Percentiles rank a stretch among this genome's conserved stretches.
These are phyloP conservation scores for Potorous gilbertii DNA, from an alignment of 2,797 vertebrate species.

Conservation along the genomic window DNA sequence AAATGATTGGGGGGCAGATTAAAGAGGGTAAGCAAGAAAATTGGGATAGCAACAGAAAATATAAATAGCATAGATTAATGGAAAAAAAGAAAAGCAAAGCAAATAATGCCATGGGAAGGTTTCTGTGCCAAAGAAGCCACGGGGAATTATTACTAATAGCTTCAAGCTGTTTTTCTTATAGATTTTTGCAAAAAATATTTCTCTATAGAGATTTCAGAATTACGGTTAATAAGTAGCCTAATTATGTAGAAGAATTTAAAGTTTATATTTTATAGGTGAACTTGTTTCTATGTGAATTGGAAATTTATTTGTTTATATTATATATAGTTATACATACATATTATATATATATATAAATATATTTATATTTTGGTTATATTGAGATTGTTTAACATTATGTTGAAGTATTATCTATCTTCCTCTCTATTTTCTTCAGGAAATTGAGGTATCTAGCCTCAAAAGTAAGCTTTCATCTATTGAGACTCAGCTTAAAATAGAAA, in stretches of 20 bases:
- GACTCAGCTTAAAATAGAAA: slow-evolving; percentile 87
- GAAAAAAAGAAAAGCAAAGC: not conserved
- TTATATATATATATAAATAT: no score
- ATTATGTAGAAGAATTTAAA: slow-evolving; percentile 42
- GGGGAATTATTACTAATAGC: not conserved
- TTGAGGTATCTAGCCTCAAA: slow-evolving; percentile 85
- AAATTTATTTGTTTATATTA: slow-evolving; percentile 44
- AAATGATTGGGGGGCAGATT: not conserved
- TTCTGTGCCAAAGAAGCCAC: not conserved
- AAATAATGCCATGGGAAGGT: not conserved
- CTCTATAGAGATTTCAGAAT: slow-evolving; percentile 30
- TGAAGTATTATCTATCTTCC: slow-evolving; percentile 39
- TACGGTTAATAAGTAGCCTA: slow-evolving; percentile 17
- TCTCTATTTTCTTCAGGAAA: slow-evolving; percentile 85
- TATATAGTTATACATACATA: no score
- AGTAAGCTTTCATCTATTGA: slow-evolving; percentile 86
- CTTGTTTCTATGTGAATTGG: slow-evolving; percentile 45
- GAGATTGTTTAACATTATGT: slow-evolving; percentile 53
- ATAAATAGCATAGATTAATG: not conserved
- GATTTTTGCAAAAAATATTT: slow-evolving; percentile 34
- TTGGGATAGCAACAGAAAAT: slow-evolving; percentile 40
- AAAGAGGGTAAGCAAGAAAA: not conserved
- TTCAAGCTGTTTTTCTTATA: slow-evolving; percentile 54
- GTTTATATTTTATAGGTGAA: slow-evolving; percentile 37
- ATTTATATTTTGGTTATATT: slow-evolving; percentile 19